Base-by-base conservation (phyloP, 2,888 invertebrate species). In the Rambutsinella grinnellia region DNA sequence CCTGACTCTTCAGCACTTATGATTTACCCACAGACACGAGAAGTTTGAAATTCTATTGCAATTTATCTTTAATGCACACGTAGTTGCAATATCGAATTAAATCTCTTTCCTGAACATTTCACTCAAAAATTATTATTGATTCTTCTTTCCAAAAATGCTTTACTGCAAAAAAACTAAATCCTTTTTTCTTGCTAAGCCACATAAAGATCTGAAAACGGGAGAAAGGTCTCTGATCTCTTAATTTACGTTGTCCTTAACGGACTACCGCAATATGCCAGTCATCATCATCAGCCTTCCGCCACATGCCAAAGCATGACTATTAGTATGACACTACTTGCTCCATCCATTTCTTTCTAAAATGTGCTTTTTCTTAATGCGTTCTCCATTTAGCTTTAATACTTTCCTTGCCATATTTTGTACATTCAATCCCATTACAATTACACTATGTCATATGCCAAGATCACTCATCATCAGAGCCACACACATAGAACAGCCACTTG, bases 401-500 rank as follows among this genome's bases (percentile, higher is more conserved):
- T 13, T 36, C 13, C 36, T 36, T 36, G 36, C 36, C 5, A 13
- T 13, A 8, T 8, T 36, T 36, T 36, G 6, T 36, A 13, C 36
- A 36, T 36, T 36, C 36, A 5, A 36, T 36, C 13, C 36, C 36
- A 36, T 36, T 36, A 36, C 36, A 36, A 36, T 36, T 36, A 36
- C 36, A 36, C 36, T 36, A 36, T 36, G 36, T 63, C 49, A 53
- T 63, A 27, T 49, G 51, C 36, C 54, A 56, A 53, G 51, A 66
- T 66, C 66, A 66, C 66, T 66, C 66, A 66, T 66, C 49, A 66
- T 66, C 66, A 54, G 21, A n/a, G n/a, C n/a, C n/a, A n/a, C 49
- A 17, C 15, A n/a, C n/a, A 49, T 8, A 49, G n/a, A 5, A 49
- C 15, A 49, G 19, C 49, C 49, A n/a, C 36, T 36, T 36, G 36